Evolutionary conservation across 2,113 vertebrate species (phyloP), one percentile per base, ranked within the genome.

Genomic region (Lophotis ruficrista): DNA sequence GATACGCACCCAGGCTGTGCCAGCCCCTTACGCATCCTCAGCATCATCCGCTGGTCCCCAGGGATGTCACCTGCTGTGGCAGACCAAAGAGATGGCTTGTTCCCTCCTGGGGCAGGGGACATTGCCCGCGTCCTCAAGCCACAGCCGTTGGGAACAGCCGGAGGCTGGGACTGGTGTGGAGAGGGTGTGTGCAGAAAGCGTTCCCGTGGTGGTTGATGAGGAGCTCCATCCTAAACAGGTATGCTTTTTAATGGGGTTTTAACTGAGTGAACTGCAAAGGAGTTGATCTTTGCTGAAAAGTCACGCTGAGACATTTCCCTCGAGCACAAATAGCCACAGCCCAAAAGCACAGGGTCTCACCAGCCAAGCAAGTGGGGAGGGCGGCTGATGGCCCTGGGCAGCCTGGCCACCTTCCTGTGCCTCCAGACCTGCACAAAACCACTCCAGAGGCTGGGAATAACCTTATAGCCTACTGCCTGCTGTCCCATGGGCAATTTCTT

Each of bases 141-240:
- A 35, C 1, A 2, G 25, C 20, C 5, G 0, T 47, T 47, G 38
- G 33, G 20, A 13, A 60, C 50, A 66, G 68, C 64, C 47, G 38
- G 62, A 89, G 18, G 20, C 53, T 14, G 23, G 22, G 17, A 48
- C 30, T 2, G 2, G 15, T n/a, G 6, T 10, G 8, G 61, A 51
- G 22, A 14, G 17, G 13, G 23, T 56, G 37, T 62, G 25, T 4
- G 7, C 43, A 30, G 70, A 71, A 85, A 62, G 33, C 0, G 0
- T 23, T 82, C 37, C n/a, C 27, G 51, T 23, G 18, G 23, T 35
- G 31, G 10, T 28, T 65, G 72, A 35, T 43, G 43, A 56, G 84
- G 87, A 91, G 41, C 38, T 9, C 23, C 9, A 10, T 54, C 24
- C 10, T 25, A 50, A 35, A 30, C 15, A 19, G 20, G 23, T 37